Conservation (phyloP, 2,888 invertebrate genomes). For the Phengaris arion region DNA sequence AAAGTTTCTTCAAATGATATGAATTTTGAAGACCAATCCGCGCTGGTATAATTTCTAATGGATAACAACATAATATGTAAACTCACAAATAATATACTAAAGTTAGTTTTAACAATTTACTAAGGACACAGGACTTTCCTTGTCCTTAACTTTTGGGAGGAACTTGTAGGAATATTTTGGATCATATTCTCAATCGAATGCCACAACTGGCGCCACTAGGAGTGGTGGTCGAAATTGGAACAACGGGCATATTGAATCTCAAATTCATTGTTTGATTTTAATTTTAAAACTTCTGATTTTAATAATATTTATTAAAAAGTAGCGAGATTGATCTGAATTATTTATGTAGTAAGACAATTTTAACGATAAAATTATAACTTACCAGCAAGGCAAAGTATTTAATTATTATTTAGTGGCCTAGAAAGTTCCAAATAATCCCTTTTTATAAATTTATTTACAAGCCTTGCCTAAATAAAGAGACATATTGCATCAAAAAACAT, state of each 20-base stretch:
- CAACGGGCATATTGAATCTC: background rate
- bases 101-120: constrained; percentile 8
- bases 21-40: background rate
- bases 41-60: background rate
- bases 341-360: too few relatives aligned
- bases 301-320: background rate
- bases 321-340: background rate
- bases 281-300: background rate
- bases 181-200: background rate
- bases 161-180: background rate
- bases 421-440: background rate
- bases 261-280: background rate
- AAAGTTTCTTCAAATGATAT: too few relatives aligned
- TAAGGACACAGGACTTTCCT: background rate
- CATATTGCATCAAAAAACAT: background rate
- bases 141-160: background rate
- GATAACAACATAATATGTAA: background rate
- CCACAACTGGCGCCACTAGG: background rate
- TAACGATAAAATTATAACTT: background rate
- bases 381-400: background rate
- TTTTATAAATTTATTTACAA: background rate
- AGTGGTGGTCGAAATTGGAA: background rate
- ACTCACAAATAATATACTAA: background rate
- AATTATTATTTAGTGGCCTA: background rate
- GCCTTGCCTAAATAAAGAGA: background rate